A percentile compares a stretch with the other conserved stretches of the same genome.
These are phyloP conservation scores for Solea solea DNA, from an alignment of 2,113 vertebrate genomes.

Conservation along the genomic window DNA sequence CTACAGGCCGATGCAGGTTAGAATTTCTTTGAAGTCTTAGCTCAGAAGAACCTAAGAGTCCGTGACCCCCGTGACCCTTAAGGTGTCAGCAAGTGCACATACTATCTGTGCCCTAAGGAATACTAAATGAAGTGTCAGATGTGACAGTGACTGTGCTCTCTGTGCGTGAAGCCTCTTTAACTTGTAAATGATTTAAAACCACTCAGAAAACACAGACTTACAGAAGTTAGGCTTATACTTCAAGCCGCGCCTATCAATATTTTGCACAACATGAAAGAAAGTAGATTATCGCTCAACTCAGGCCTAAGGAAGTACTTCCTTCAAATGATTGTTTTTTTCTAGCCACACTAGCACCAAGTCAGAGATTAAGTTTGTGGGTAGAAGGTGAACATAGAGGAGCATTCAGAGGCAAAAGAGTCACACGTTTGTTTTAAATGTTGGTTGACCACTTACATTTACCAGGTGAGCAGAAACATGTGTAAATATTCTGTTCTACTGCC, in stretches of 20 bases:
- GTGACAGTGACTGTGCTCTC: not conserved
- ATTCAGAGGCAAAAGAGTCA: not conserved
- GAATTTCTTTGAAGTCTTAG: slow-evolving; percentile 15
- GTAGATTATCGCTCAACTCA: too few relatives aligned
- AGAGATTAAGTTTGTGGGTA: not conserved
- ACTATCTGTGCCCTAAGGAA: slow-evolving; percentile 10
- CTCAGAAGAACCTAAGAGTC: not conserved
- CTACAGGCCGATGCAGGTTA: slow-evolving; percentile 6
- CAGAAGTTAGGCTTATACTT: not conserved
- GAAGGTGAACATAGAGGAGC: not conserved
- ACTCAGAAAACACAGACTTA: not conserved
- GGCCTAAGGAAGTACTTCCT: too few relatives aligned
- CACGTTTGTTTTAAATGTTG: not conserved
- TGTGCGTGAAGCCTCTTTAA: not conserved
- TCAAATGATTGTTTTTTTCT: too few relatives aligned
- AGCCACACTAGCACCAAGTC: not conserved
- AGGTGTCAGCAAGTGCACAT: slow-evolving; percentile 12
- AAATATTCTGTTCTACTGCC: too few relatives aligned
- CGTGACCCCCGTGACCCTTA: slow-evolving; percentile 9
- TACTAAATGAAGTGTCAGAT: not conserved
- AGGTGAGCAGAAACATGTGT: too few relatives aligned
- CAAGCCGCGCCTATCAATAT: not conserved
- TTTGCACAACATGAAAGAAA: too few relatives aligned
- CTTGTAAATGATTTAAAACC: slow-evolving; percentile 17
- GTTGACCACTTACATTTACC: not conserved